Evolutionary conservation across 2,113 vertebrate species (phyloP).

Genomic region (Carassius auratus): DNA sequence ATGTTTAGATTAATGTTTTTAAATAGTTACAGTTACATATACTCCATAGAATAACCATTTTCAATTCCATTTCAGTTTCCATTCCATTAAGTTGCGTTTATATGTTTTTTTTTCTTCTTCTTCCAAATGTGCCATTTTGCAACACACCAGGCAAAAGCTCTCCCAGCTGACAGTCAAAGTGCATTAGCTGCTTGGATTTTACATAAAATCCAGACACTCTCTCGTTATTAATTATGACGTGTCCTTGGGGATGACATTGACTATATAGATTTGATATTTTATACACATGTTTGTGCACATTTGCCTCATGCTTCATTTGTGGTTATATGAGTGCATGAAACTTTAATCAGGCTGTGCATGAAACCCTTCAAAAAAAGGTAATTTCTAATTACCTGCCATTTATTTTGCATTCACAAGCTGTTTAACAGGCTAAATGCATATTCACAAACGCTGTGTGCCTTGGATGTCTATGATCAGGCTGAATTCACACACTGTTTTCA

Average conservation of each 20-base stretch:
- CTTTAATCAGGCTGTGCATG: neutral
- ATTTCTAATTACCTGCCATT: neutral
- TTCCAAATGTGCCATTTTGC: neutral
- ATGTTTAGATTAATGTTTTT: neutral
- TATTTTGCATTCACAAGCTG: neutral
- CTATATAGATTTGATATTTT: constrained; percentile 54
- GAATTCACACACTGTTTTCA: constrained; percentile 16
- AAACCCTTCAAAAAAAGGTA: neutral
- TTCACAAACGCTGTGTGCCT: neutral
- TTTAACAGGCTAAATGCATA: neutral
- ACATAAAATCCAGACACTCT: constrained; percentile 48
- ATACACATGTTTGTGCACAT: neutral
- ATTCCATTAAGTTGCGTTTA: neutral
- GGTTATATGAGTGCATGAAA: neutral
- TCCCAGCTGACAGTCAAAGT: constrained; percentile 35
- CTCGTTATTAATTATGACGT: constrained; percentile 61
- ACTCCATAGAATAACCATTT: too few relatives aligned
- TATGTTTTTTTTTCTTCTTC: neutral
- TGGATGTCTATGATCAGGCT: neutral
- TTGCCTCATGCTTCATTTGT: constrained; percentile 7
- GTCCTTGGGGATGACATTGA: constrained; percentile 75
- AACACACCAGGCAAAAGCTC: neutral
- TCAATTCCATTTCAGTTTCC: too few relatives aligned
- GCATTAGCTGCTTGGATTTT: constrained; percentile 37
- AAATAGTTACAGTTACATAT: neutral